Percentiles rank a stretch among this genome's conserved stretches.
Conservation (phyloP, 2,888 invertebrate genomes). For the Caenorhabditis macrosperma region DNA sequence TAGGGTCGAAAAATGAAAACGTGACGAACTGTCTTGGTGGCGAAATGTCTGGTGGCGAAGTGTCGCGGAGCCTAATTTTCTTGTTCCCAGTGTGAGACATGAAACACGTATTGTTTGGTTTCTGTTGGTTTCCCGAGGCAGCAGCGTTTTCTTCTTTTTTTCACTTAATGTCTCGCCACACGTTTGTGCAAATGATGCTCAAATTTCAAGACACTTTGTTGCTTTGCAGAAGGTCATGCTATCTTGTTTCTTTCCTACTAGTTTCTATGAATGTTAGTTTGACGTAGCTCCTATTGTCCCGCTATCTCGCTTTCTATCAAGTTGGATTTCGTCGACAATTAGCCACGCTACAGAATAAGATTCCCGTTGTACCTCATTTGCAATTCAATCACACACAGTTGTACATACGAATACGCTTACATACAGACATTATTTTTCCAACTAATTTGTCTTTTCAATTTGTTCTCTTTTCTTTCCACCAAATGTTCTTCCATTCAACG, state of each 20-base stretch:
- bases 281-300: constrained; percentile 10
- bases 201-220: constrained; percentile 48
- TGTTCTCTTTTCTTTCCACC: neutral
- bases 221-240: constrained; percentile 38
- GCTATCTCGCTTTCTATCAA: constrained; percentile 32
- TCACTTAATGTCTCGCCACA: constrained; percentile 5
- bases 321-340: constrained; percentile 48
- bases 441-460: constrained; percentile 8
- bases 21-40: no score
- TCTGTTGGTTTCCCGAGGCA: neutral
- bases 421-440: constrained; percentile 10
- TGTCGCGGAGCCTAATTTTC: no score
- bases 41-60: no score
- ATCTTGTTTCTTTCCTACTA: constrained; percentile 41
- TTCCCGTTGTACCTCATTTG: constrained; percentile 58
- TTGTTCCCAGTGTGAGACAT: no score
- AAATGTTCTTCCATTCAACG: neutral
- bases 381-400: constrained; percentile 46
- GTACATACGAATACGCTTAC: constrained; percentile 12
- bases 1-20: no score
- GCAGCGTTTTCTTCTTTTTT: neutral
- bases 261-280: constrained; percentile 8
- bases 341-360: constrained; percentile 34
- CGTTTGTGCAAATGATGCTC: constrained; percentile 16
- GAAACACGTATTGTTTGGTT: no score